Conservation (phyloP, 2,797 vertebrate species). For the Phataginus tricuspis region DNA sequence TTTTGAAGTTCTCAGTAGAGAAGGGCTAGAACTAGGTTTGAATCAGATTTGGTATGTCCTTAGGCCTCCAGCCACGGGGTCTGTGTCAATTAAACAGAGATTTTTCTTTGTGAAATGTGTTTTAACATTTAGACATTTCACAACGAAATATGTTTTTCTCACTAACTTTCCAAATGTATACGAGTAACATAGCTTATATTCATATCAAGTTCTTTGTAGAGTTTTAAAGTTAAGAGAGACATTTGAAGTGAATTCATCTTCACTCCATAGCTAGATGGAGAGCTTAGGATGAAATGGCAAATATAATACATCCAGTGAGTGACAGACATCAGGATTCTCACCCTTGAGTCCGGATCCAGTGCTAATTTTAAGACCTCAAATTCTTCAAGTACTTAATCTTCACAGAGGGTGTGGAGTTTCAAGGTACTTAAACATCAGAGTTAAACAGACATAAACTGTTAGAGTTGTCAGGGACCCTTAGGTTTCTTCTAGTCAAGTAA, state of each 20-base stretch:
- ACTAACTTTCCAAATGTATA: neutral
- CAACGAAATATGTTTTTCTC: neutral
- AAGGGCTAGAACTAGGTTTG: neutral
- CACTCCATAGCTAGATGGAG: neutral
- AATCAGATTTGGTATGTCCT: neutral
- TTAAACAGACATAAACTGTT: neutral
- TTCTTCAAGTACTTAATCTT: conserved; percentile 7
- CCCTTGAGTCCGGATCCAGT: neutral
- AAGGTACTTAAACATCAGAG: neutral
- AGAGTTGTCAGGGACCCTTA: neutral
- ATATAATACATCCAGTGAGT: neutral
- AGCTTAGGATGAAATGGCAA: neutral
- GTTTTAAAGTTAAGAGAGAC: neutral
- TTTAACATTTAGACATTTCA: neutral
- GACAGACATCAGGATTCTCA: neutral
- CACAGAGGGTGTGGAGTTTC: neutral
- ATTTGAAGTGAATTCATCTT: neutral
- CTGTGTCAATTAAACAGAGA: neutral
- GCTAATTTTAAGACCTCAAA: conserved; percentile 23
- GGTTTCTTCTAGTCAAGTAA: neutral
- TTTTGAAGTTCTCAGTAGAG: neutral
- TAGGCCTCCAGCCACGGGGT: neutral
- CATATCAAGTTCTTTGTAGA: neutral
- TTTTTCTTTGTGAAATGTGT: neutral
- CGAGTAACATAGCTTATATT: conserved; percentile 23